Percentiles rank a stretch among this genome's conserved stretches.
Conservation (phyloP, 2,113 vertebrate species). For the Fulmarus glacialis region DNA sequence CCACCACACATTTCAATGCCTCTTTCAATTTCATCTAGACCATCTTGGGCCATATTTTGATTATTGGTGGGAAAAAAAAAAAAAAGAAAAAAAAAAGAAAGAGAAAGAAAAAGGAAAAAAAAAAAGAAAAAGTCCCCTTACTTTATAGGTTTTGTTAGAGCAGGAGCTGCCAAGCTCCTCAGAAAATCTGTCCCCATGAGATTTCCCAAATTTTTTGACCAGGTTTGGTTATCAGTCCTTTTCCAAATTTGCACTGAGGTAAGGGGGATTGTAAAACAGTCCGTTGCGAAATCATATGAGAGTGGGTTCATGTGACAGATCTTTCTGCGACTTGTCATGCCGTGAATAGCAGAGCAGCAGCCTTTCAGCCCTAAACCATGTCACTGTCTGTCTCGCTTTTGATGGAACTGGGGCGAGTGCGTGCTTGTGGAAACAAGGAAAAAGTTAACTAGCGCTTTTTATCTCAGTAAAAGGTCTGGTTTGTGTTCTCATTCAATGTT, state of each 20-base stretch:
- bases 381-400: background rate
- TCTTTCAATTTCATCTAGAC: background rate
- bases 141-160: background rate
- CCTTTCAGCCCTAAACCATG: constrained; percentile 48
- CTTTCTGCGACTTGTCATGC: constrained; percentile 31
- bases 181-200: background rate
- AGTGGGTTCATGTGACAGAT: constrained; percentile 46
- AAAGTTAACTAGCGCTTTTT: background rate
- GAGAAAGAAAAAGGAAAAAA: too few species aligned
- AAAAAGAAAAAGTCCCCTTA: background rate
- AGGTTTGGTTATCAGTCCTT: background rate
- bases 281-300: background rate
- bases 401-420: background rate
- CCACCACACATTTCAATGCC: background rate
- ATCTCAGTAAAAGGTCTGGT: background rate
- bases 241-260: background rate
- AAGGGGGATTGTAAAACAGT: background rate
- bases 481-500: background rate
- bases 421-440: background rate
- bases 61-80: background rate
- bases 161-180: background rate
- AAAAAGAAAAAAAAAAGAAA: too few species aligned
- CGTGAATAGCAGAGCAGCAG: constrained; percentile 22
- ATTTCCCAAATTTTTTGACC: background rate
- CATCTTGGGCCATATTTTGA: background rate